phyloP scores from a whole-genome alignment of 2,797 vertebrate species.

The Galago senegalensis region DNA sequence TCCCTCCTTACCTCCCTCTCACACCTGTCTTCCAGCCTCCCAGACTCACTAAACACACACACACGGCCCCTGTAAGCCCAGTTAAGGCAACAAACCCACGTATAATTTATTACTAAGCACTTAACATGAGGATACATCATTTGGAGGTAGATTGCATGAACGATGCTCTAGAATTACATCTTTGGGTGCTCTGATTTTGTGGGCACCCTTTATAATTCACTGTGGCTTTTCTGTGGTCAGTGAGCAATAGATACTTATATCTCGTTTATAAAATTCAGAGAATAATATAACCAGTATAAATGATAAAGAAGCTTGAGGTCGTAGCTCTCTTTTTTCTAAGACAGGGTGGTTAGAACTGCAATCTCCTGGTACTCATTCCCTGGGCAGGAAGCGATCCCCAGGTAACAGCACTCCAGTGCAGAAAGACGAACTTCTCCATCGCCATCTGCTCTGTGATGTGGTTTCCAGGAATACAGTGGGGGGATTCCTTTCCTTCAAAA shows the following conservation, averaged over 20 bases:
- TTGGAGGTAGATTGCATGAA: neutral
- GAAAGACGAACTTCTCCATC: neutral
- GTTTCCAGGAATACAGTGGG: slow-evolving; percentile 69
- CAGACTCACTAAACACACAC: neutral
- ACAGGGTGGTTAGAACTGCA: neutral
- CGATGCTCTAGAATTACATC: slow-evolving; percentile 24
- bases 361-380: neutral
- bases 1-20: neutral
- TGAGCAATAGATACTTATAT: slow-evolving; percentile 32
- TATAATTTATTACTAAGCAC: slow-evolving; percentile 38
- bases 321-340: slow-evolving; percentile 22
- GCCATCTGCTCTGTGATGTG: neutral
- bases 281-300: neutral
- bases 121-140: neutral
- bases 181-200: neutral
- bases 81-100: slow-evolving; percentile 1
- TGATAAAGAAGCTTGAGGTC: neutral
- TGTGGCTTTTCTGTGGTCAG: slow-evolving; percentile 41
- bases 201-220: neutral
- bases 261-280: slow-evolving; percentile 11
- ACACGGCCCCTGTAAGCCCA: neutral
- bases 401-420: neutral
- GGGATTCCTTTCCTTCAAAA: slow-evolving; percentile 63
- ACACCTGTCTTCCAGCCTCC: neutral
- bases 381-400: neutral